Evolutionary conservation across 2,888 invertebrate genomes (phyloP).

Genomic region (Pemphredon lugubris): DNA sequence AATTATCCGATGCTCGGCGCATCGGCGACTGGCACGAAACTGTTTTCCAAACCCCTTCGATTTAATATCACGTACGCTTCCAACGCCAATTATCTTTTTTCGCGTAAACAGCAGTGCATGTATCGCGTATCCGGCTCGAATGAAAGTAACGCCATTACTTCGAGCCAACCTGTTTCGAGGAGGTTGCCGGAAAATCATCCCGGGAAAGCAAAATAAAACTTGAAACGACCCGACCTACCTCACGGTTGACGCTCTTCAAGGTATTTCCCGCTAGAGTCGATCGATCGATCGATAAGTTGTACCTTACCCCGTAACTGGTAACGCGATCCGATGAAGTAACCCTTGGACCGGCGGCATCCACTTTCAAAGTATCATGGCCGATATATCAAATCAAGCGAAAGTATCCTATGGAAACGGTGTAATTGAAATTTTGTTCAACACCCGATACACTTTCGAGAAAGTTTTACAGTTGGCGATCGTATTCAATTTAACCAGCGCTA

Average conservation of each 20-base stretch:
- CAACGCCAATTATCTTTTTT: too few species aligned
- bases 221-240: constrained; percentile 42
- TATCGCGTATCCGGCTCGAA: constrained; percentile 22
- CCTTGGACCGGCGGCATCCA: not conserved
- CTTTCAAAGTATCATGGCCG: too few species aligned
- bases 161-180: constrained; percentile 10
- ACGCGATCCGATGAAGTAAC: not conserved
- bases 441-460: too few species aligned
- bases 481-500: too few species aligned
- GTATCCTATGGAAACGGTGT: too few species aligned
- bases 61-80: too few species aligned
- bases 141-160: constrained; percentile 21
- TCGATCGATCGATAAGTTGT: constrained; percentile 17
- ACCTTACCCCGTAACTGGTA: constrained; percentile 1
- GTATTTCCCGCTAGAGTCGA: constrained; percentile 29
- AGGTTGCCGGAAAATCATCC: not conserved
- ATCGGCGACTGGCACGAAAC: too few species aligned
- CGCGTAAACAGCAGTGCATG: not conserved
- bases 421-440: too few species aligned
- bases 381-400: too few species aligned
- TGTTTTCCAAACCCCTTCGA: too few species aligned
- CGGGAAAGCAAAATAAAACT: constrained; percentile 38
- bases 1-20: too few species aligned
- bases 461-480: too few species aligned
- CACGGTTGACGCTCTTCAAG: constrained; percentile 18